These are phyloP conservation scores for Aphelenchoides besseyi DNA, from an alignment of 1,140 invertebrate species.

Conservation along the genomic window DNA sequence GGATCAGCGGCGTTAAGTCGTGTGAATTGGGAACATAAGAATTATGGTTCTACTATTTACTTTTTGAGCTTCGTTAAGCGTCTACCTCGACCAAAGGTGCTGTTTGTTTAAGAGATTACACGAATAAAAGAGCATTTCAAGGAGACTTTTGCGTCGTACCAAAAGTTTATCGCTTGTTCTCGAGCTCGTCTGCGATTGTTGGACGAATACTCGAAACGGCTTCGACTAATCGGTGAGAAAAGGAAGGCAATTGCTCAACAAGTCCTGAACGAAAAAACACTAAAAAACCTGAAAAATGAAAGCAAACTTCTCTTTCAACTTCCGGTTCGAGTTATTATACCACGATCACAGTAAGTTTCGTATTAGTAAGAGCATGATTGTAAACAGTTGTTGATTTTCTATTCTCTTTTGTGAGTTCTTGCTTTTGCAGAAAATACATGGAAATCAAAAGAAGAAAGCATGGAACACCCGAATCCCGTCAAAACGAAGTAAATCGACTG, in stretches of 20 bases:
- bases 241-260: not conserved
- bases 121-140: not conserved
- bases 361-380: not conserved
- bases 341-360: conserved; percentile 11
- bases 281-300: not conserved
- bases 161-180: conserved; percentile 3
- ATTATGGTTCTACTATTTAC: conserved; percentile 11
- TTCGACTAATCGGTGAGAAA: not conserved
- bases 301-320: not conserved
- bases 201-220: not conserved
- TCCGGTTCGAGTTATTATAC: not conserved
- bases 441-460: conserved; percentile 1
- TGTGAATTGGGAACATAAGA: not conserved
- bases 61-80: conserved; percentile 10
- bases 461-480: not conserved
- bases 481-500: conserved; percentile 7
- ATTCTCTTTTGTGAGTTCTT: not conserved
- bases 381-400: not conserved
- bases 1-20: not conserved
- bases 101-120: conserved; percentile 1
- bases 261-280: not conserved
- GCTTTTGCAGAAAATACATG: not conserved
- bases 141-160: conserved; percentile 15
- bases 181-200: not conserved
- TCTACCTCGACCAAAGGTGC: conserved; percentile 11